phyloP scores from a whole-genome alignment of 2,797 vertebrate genomes.

The Balearica regulorum region DNA sequence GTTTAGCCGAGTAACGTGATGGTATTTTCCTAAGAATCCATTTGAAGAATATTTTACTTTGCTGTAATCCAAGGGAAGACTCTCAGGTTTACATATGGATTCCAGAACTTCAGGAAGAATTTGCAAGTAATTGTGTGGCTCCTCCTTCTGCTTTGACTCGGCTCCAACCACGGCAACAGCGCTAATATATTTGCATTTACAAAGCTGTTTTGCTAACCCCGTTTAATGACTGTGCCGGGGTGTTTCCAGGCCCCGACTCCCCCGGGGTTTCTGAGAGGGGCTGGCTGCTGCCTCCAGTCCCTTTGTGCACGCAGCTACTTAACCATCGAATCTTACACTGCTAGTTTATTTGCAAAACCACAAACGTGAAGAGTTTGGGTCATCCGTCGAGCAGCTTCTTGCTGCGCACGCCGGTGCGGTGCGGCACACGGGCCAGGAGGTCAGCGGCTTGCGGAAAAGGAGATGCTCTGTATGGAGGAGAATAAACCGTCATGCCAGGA shows the following conservation, averaged over 20 bases:
- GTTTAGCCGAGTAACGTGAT: neutral
- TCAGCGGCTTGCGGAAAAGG: neutral
- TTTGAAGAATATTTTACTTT: neutral
- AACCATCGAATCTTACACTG: neutral
- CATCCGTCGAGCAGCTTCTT: neutral
- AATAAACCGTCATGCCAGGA: neutral
- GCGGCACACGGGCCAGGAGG: neutral
- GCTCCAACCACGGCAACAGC: neutral
- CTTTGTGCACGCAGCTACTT: neutral
- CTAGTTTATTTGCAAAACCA: neutral
- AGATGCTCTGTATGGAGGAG: neutral
- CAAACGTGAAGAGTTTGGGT: neutral
- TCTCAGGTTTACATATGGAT: rapidly evolving
- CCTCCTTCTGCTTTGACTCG: neutral
- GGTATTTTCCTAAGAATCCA: neutral
- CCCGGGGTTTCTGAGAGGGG: neutral
- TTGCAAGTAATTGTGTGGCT: neutral
- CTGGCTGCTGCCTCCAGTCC: neutral
- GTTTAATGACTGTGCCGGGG: neutral
- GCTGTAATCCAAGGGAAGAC: neutral
- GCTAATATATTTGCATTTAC: neutral
- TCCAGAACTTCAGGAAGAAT: neutral
- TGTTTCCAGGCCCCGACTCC: neutral
- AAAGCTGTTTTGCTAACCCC: neutral
- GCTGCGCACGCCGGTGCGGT: neutral